Percentiles rank a stretch among this genome's conserved stretches.
phyloP scores from a whole-genome alignment of 2,797 vertebrate genomes.

The Spinus pinus region DNA sequence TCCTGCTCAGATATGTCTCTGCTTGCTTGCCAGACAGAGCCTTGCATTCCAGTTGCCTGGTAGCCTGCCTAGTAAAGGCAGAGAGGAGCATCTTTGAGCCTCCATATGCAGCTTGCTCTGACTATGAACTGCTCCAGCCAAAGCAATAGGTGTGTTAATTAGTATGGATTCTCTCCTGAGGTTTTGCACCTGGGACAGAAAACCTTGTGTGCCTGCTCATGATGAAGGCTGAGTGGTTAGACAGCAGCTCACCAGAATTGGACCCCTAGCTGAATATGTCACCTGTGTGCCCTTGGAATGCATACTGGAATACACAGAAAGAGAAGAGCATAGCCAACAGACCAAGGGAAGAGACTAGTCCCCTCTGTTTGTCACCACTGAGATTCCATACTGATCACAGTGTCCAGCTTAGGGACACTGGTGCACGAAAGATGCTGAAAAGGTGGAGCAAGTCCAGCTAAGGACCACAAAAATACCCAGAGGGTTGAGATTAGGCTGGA shows the following conservation, averaged over 20 bases:
- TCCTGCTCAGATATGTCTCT: neutral
- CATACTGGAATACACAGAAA: neutral
- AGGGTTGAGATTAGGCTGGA: neutral
- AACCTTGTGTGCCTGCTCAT: neutral
- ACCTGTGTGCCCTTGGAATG: neutral
- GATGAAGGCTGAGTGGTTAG: neutral
- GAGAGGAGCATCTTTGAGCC: neutral
- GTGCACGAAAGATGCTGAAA: neutral
- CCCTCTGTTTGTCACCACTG: neutral
- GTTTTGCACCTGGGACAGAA: neutral
- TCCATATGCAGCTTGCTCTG: neutral
- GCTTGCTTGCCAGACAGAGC: neutral
- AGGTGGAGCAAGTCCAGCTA: neutral
- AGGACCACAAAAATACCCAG: neutral
- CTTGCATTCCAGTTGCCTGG: neutral
- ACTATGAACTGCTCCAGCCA: neutral
- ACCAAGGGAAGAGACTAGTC: neutral
- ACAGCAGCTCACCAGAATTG: neutral
- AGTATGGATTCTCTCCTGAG: neutral
- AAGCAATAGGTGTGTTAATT: neutral
- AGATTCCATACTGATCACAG: neutral
- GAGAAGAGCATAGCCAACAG: neutral
- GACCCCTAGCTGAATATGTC: neutral
- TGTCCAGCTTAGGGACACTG: neutral
- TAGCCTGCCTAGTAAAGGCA: neutral